These are phyloP conservation scores for Andrena marginata DNA, from an alignment of 2,888 invertebrate genomes.

Conservation along the genomic window DNA sequence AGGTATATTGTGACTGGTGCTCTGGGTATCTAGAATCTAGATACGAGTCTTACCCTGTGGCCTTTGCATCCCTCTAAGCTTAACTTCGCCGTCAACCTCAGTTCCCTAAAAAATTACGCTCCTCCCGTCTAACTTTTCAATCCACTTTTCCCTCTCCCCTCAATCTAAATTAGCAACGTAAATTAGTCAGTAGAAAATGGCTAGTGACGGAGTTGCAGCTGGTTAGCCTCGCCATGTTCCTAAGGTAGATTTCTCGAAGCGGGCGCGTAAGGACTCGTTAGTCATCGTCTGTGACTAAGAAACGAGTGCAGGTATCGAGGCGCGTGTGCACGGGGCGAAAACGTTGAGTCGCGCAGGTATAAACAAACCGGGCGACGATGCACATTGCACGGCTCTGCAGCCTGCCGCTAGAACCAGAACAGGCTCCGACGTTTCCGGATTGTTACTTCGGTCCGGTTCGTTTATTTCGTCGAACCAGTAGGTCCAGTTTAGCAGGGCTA, in stretches of 20 bases:
- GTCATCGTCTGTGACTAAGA: conserved; percentile 44
- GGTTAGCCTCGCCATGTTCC: conserved; percentile 6
- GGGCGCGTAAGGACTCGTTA: conserved; percentile 50
- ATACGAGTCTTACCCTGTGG: no score
- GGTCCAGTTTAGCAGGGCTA: conserved; percentile 59
- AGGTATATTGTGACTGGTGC: no score
- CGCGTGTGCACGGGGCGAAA: neutral
- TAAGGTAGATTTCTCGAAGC: conserved; percentile 31
- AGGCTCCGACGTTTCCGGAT: conserved; percentile 50
- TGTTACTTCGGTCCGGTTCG: conserved; percentile 51
- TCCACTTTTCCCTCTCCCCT: neutral
- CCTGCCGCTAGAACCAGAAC: conserved; percentile 32
- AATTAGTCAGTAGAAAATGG: neutral
- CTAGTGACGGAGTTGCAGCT: neutral
- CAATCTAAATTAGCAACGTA: neutral
- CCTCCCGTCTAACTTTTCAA: neutral
- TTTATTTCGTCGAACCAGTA: conserved; percentile 60
- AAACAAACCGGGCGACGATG: conserved; percentile 13
- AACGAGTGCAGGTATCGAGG: conserved; percentile 13
- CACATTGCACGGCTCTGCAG: conserved; percentile 6
- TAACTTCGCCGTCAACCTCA: neutral
- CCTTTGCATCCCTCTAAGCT: no score
- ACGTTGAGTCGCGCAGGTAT: neutral
- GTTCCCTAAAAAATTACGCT: neutral
- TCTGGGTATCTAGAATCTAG: no score